phyloP scores from a whole-genome alignment of 2,113 vertebrate species.

The Dromaius novaehollandiae region DNA sequence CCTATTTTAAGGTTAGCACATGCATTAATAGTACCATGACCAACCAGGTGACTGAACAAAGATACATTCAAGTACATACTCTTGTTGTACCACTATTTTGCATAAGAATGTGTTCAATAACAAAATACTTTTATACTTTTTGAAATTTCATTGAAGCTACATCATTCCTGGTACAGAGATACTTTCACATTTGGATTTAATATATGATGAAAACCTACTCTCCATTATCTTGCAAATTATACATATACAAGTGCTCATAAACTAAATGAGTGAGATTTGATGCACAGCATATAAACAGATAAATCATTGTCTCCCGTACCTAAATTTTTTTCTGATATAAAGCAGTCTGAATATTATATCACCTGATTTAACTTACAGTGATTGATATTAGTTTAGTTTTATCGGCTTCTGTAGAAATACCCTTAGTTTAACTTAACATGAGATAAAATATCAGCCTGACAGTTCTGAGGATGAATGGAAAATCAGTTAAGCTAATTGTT shows the following conservation, averaged over 20 bases:
- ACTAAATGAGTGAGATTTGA: neutral
- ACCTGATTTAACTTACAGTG: neutral
- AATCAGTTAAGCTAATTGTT: neutral
- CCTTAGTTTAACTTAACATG: neutral
- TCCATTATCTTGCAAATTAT: neutral
- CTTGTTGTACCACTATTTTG: neutral
- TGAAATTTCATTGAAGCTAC: neutral
- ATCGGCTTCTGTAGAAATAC: neutral
- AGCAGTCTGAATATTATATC: neutral
- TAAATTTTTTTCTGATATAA: neutral
- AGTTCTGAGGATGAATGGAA: neutral
- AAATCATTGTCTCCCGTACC: neutral
- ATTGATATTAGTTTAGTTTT: neutral
- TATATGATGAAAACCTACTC: neutral
- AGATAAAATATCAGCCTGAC: neutral
- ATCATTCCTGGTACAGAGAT: neutral
- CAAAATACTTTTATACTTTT: neutral
- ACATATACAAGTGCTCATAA: neutral
- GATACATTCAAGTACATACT: too few species aligned
- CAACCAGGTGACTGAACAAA: neutral
- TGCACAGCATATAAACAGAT: neutral
- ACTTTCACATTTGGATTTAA: neutral
- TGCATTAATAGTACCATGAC: accelerated
- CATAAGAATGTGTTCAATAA: neutral
- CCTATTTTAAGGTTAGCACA: neutral